Evolutionary conservation across 2,888 invertebrate species (phyloP).

Genomic region (Uropetala carovei): DNA sequence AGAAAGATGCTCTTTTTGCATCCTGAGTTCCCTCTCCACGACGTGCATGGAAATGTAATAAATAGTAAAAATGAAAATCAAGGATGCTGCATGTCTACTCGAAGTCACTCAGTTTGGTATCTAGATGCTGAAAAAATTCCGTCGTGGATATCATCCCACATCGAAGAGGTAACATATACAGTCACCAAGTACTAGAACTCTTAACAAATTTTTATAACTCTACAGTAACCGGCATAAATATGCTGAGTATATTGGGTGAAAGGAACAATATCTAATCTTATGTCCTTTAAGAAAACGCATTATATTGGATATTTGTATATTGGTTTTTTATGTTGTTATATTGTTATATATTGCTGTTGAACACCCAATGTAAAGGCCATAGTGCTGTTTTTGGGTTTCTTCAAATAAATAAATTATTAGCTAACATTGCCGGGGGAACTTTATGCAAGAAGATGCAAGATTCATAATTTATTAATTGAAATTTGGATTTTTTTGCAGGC

Average conservation of each 20-base stretch:
- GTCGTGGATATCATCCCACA: slow-evolving; percentile 7
- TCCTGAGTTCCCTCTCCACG: slow-evolving; percentile 4
- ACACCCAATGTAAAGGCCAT: no score
- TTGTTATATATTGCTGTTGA: no score
- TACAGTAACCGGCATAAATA: no score
- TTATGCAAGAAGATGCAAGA: no score
- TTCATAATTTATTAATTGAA: background rate
- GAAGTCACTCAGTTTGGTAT: slow-evolving; percentile 25
- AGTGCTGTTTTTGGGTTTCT: no score
- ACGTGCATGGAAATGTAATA: slow-evolving; percentile 12
- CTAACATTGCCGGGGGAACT: no score
- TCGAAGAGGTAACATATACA: slow-evolving; percentile 37
- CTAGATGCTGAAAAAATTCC: slow-evolving; percentile 44
- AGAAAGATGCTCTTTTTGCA: slow-evolving; percentile 38
- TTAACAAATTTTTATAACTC: background rate
- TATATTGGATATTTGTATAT: no score
- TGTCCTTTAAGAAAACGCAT: no score
- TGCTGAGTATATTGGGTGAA: no score
- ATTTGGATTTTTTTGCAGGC: slow-evolving; percentile 69
- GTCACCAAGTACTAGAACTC: background rate
- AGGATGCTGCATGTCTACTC: background rate
- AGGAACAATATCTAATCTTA: no score
- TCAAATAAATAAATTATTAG: no score
- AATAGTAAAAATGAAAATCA: background rate
- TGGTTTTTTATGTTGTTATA: no score